phyloP scores from a whole-genome alignment of 2,888 invertebrate species.

The Drosophila nr. perissopoda region DNA sequence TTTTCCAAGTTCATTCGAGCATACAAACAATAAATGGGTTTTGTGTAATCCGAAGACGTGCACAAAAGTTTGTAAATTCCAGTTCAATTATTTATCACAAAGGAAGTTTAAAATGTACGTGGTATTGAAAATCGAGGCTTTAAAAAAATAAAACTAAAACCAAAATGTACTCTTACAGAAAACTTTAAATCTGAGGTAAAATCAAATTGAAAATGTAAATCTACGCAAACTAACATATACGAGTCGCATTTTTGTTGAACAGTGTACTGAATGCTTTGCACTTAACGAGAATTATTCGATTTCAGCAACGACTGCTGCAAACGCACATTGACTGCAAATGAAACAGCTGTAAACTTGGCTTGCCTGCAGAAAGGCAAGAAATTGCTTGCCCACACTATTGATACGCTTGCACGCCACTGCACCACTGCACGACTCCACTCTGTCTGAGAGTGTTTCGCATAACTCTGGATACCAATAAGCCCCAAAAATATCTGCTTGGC shows the following conservation, averaged over 20 bases:
- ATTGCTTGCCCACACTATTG: slow-evolving; percentile 12
- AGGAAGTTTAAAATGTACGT: background rate
- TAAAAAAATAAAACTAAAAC: background rate
- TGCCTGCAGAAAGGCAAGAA: background rate
- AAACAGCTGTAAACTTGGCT: slow-evolving; percentile 21
- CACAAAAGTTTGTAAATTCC: slow-evolving; percentile 12
- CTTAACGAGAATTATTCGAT: slow-evolving; percentile 15
- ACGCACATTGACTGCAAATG: slow-evolving; percentile 51
- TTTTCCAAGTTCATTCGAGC: slow-evolving; percentile 3
- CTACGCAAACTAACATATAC: background rate
- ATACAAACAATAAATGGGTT: slow-evolving; percentile 4
- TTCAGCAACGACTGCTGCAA: slow-evolving; percentile 5
- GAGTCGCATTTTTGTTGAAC: background rate
- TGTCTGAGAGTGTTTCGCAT: slow-evolving; percentile 35
- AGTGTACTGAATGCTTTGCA: slow-evolving; percentile 15
- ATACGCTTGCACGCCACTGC: slow-evolving; percentile 22
- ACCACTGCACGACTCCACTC: slow-evolving; percentile 9
- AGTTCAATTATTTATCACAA: slow-evolving; percentile 10
- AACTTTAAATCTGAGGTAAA: background rate
- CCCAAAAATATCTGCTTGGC: slow-evolving; percentile 10
- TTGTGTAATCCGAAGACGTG: slow-evolving; percentile 1
- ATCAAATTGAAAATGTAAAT: background rate
- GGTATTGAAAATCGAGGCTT: background rate
- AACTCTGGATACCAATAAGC: slow-evolving; percentile 40
- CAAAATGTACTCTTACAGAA: background rate